Percentiles rank a stretch among this genome's conserved stretches.
phyloP scores from a whole-genome alignment of 2,797 vertebrate species.

The Ptychadena robeensis region DNA sequence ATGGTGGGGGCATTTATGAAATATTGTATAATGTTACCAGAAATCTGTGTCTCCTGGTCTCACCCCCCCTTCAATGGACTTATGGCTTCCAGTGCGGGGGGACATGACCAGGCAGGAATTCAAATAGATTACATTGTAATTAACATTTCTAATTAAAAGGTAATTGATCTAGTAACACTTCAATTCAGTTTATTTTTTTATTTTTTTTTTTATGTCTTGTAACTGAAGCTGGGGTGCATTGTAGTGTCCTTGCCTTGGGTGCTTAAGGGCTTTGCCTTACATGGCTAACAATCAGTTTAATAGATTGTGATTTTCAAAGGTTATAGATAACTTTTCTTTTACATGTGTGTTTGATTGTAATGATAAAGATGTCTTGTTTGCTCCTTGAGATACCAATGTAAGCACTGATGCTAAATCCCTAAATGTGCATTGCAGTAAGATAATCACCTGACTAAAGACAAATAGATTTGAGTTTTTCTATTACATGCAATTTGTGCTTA shows the following conservation, averaged over 20 bases:
- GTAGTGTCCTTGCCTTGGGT: not conserved
- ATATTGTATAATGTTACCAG: too few species aligned
- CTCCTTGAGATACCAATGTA: constrained; percentile 4
- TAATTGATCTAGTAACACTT: too few species aligned
- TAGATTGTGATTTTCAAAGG: not conserved
- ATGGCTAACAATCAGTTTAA: not conserved
- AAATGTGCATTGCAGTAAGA: constrained; percentile 38
- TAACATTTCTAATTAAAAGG: too few species aligned
- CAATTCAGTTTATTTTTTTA: too few species aligned
- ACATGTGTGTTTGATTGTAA: not conserved
- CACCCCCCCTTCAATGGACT: too few species aligned
- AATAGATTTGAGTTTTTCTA: constrained; percentile 51
- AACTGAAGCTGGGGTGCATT: too few species aligned
- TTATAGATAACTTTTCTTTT: not conserved
- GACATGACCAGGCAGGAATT: too few species aligned
- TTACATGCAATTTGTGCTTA: constrained; percentile 44
- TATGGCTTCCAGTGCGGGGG: too few species aligned
- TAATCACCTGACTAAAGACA: constrained; percentile 42
- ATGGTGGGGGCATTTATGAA: too few species aligned
- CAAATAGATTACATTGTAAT: too few species aligned
- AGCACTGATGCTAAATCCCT: constrained; percentile 13
- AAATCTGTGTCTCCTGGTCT: too few species aligned
- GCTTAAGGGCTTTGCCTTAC: not conserved
- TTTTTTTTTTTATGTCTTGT: too few species aligned
- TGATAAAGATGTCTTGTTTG: not conserved